These are phyloP conservation scores for Pseudochaenichthys georgianus DNA, from an alignment of 2,797 vertebrate species.

Conservation along the genomic window DNA sequence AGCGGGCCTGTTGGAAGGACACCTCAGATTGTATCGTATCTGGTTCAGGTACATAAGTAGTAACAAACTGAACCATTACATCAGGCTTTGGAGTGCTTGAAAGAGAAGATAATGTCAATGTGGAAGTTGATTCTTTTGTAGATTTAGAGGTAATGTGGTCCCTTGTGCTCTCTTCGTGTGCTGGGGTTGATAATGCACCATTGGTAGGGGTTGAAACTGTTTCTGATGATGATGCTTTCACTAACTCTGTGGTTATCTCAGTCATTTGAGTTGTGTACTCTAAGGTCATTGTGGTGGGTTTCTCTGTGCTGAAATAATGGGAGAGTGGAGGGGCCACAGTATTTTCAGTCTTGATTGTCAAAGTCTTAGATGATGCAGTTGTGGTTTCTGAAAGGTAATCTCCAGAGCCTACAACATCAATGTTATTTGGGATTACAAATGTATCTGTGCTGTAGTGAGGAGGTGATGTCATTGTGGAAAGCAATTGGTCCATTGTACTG, in stretches of 20 bases:
- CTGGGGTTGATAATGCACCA: slow-evolving; percentile 28
- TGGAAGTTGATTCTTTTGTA: slow-evolving; percentile 25
- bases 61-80: slow-evolving; percentile 50
- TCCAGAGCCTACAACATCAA: slow-evolving; percentile 19
- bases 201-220: slow-evolving; percentile 32
- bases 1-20: slow-evolving; percentile 62
- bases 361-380: slow-evolving; percentile 16
- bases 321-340: slow-evolving; percentile 8
- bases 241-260: not conserved
- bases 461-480: slow-evolving; percentile 17
- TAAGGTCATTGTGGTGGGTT: slow-evolving; percentile 6
- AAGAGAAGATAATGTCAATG: slow-evolving; percentile 17
- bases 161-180: slow-evolving; percentile 33
- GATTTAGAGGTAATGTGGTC: slow-evolving; percentile 20
- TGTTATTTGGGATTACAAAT: slow-evolving; percentile 7
- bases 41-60: slow-evolving; percentile 53
- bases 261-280: slow-evolving; percentile 18
- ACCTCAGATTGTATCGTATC: slow-evolving; percentile 36
- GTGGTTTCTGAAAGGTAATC: slow-evolving; percentile 25
- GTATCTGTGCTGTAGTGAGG: slow-evolving; percentile 12
- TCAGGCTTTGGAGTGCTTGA: slow-evolving; percentile 44
- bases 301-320: slow-evolving; percentile 29
- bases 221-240: slow-evolving; percentile 11
- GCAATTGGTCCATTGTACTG: slow-evolving; percentile 22
- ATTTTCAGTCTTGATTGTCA: slow-evolving; percentile 26